Evolutionary conservation across 2,113 vertebrate species (phyloP).

Genomic region (Coptodon rendalli): DNA sequence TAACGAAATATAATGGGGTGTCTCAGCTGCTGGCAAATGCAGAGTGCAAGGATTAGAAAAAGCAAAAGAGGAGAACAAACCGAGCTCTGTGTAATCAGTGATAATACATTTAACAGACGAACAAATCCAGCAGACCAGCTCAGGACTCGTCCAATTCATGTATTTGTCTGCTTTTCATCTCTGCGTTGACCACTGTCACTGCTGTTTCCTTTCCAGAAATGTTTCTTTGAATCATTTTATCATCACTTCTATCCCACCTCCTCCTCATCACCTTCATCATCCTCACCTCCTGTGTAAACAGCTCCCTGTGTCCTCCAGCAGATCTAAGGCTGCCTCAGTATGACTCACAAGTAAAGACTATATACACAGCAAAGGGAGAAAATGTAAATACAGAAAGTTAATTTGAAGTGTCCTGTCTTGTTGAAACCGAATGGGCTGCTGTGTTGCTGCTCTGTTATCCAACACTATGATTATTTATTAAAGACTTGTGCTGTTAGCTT

Average conservation of each 20-base stretch:
- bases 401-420: not conserved
- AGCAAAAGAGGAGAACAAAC: not conserved
- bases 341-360: constrained; percentile 21
- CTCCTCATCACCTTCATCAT: constrained; percentile 17
- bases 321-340: not conserved
- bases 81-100: not conserved
- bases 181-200: not conserved
- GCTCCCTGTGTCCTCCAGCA: constrained; percentile 18
- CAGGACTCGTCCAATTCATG: not conserved
- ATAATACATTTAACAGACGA: not conserved
- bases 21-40: not conserved
- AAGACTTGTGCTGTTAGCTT: not conserved
- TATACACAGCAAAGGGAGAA: not conserved
- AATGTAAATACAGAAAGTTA: not conserved
- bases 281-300: constrained; percentile 26
- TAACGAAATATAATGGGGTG: not conserved
- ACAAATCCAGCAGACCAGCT: not conserved
- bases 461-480: not conserved
- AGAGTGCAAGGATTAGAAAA: not conserved
- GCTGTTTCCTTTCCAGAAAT: not conserved
- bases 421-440: not conserved
- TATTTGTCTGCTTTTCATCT: not conserved
- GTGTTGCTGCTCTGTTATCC: not conserved
- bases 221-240: constrained; percentile 12
- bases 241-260: constrained; percentile 32